Evolutionary conservation across 2,888 invertebrate species (phyloP), one percentile per base, ranked within the genome.

Genomic region (Agriotes lineatus): DNA sequence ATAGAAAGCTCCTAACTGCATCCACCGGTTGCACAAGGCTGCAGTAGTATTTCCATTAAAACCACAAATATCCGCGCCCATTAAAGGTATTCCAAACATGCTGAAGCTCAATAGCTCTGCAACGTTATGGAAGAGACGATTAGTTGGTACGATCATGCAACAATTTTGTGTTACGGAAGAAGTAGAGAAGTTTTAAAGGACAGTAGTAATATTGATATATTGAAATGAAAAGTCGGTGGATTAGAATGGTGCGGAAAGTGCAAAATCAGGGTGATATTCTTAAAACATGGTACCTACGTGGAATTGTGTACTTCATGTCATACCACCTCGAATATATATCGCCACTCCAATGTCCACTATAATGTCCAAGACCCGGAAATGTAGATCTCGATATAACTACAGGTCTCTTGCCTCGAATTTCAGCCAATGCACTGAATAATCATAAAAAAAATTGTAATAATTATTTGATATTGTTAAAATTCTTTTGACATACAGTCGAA

Each of bases 61-160:
- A 0, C 95, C 95, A 84, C 95, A 95, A 73, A 95, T 95, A 82
- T 95, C 95, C 0, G 94, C 91, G 0, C 95, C 95, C 85, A 93
- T 90, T 87, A 94, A 88, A 1, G 95, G 94, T 20, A 95, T 87
- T 14, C 94, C 95, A 83, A 92, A 94, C 69, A 95, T 81, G 77
- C 90, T 91, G 84, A 91, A 93, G 79, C 89, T 90, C 42, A 95
- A 83, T 70, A 93, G 81, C 77, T 91, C 93, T 88, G 82, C 9
- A 82, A 19, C 16, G 7, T 7, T 5, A 42, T n/a, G n/a, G n/a
- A n/a, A n/a, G n/a, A n/a, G n/a, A n/a, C n/a, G n/a, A n/a, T n/a
- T n/a, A n/a, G n/a, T n/a, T n/a, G n/a, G n/a, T n/a, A n/a, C n/a
- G n/a, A n/a, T n/a, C n/a, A n/a, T n/a, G n/a, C n/a, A n/a, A n/a